These are phyloP conservation scores for Tiliqua scincoides DNA, from an alignment of 2,113 vertebrate species.

Conservation along the genomic window DNA sequence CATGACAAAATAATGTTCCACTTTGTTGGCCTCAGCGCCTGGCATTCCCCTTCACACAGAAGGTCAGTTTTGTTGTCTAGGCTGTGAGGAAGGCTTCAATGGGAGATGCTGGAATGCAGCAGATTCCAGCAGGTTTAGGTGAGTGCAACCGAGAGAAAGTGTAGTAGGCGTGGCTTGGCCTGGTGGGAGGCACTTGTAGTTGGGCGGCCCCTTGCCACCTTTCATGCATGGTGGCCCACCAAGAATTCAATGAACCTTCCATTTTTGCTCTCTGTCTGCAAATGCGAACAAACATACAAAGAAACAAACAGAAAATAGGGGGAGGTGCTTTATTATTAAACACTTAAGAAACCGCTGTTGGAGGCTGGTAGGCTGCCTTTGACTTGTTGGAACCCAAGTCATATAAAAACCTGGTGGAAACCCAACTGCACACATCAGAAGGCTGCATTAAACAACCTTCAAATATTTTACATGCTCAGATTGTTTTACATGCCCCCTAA, in stretches of 20 bases:
- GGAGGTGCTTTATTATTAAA: background rate
- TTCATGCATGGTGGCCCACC: background rate
- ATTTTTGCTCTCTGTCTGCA: background rate
- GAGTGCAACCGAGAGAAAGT: background rate
- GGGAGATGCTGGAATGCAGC: background rate
- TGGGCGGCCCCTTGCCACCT: background rate
- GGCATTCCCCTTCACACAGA: background rate
- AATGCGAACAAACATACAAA: background rate
- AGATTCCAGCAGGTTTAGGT: too few species aligned
- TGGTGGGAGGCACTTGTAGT: background rate
- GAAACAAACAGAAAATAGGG: background rate
- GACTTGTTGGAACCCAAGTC: background rate
- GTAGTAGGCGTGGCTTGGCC: background rate
- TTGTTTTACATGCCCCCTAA: background rate
- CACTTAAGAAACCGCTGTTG: background rate
- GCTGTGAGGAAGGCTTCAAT: background rate
- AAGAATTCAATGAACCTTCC: background rate
- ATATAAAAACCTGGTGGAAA: background rate
- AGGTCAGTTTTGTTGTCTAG: background rate
- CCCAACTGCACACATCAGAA: background rate
- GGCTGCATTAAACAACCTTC: background rate
- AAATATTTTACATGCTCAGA: conserved; percentile 17
- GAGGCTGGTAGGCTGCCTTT: background rate
- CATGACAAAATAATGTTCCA: too few species aligned
- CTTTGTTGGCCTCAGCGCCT: background rate